phyloP scores from a whole-genome alignment of 1,140 invertebrate genomes.

The Eumaeus atala region DNA sequence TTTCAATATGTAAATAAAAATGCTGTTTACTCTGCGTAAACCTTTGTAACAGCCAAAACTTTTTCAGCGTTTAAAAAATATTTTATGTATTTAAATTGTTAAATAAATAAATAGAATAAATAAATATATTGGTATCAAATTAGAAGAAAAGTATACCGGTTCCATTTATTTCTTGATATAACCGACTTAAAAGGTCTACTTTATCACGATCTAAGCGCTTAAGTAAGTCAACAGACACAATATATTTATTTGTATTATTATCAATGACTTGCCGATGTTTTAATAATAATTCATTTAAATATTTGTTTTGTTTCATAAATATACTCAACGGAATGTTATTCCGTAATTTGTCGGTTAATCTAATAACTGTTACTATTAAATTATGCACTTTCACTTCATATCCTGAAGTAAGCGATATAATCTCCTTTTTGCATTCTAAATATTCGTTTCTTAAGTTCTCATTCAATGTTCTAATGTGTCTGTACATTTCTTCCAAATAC shows the following conservation, averaged over 20 bases:
- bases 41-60: no score
- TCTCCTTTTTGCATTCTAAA: slow-evolving; percentile 48
- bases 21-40: no score
- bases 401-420: slow-evolving; percentile 36
- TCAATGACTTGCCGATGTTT: slow-evolving; percentile 55
- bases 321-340: slow-evolving; percentile 48
- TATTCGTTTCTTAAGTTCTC: slow-evolving; percentile 62
- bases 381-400: slow-evolving; percentile 58
- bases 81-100: no score
- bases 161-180: slow-evolving; percentile 5
- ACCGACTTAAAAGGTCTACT: slow-evolving; percentile 31
- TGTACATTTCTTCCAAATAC: slow-evolving; percentile 61
- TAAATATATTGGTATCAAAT: no score
- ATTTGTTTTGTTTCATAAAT: slow-evolving; percentile 59
- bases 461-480: slow-evolving; percentile 50
- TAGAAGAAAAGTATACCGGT: slow-evolving; percentile 8
- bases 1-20: background rate
- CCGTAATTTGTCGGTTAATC: slow-evolving; percentile 52
- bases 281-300: slow-evolving; percentile 39
- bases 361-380: slow-evolving; percentile 41
- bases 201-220: slow-evolving; percentile 38
- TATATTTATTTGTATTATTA: slow-evolving; percentile 24
- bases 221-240: slow-evolving; percentile 25
- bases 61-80: no score
- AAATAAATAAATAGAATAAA: no score